Conservation (phyloP, 2,113 vertebrate genomes). For the Danionella cerebrum region DNA sequence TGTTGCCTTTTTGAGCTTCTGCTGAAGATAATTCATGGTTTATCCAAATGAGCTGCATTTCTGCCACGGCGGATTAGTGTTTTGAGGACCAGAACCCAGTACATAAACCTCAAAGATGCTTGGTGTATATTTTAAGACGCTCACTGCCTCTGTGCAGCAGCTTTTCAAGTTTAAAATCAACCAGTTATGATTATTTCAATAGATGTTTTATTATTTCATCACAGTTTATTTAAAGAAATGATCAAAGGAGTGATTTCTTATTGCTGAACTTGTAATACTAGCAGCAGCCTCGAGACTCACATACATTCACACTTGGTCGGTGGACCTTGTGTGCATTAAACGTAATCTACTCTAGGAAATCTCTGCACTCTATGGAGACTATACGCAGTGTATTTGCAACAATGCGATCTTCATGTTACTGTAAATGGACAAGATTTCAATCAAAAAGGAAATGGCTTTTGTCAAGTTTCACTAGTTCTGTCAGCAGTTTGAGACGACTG, state of each 20-base stretch:
- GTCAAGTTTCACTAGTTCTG: background rate
- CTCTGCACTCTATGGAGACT: background rate
- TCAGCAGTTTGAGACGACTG: background rate
- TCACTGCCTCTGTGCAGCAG: background rate
- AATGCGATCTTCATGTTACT: background rate
- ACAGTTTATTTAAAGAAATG: no score
- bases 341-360: background rate
- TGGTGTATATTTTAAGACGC: background rate
- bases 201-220: no score
- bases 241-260: no score
- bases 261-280: no score
- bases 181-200: no score
- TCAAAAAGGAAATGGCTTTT: background rate
- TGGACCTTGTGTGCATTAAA: background rate
- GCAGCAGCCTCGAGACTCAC: no score
- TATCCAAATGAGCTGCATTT: background rate
- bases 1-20: background rate
- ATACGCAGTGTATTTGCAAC: background rate
- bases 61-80: background rate
- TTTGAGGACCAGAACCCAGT: background rate
- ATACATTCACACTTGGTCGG: background rate
- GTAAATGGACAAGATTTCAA: background rate
- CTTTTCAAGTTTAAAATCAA: background rate
- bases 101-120: background rate
- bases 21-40: slow-evolving; percentile 2